These are phyloP conservation scores for Deilephila elpenor DNA, from an alignment of 2,888 invertebrate genomes.

Conservation along the genomic window DNA sequence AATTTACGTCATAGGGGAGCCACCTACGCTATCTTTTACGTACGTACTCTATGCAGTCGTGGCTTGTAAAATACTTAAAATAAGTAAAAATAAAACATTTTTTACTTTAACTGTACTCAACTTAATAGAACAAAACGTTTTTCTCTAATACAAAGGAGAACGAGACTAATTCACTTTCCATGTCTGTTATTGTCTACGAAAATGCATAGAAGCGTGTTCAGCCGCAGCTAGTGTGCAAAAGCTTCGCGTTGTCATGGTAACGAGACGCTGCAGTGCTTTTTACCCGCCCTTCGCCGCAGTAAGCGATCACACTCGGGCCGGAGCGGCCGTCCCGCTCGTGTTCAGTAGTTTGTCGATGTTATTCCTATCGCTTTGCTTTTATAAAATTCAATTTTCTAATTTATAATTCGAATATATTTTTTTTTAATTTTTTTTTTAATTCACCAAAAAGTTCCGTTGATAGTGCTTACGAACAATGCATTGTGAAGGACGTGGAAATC, in stretches of 20 bases:
- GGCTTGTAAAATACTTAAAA: too few relatives aligned
- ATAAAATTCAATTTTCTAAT: conserved; percentile 34
- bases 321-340: conserved; percentile 51
- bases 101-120: too few relatives aligned
- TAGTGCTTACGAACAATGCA: conserved; percentile 32
- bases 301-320: conserved; percentile 56
- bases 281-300: conserved; percentile 79
- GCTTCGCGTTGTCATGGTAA: conserved; percentile 70
- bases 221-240: conserved; percentile 60
- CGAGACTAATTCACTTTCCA: conserved; percentile 47
- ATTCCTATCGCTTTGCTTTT: conserved; percentile 5
- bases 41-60: too few relatives aligned
- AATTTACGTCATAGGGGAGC: too few relatives aligned
- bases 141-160: neutral
- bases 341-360: conserved; percentile 26
- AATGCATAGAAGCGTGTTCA: conserved; percentile 56
- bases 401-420: conserved; percentile 36
- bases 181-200: conserved; percentile 52
- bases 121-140: neutral
- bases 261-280: conserved; percentile 79
- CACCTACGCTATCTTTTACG: too few relatives aligned
- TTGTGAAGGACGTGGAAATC: conserved; percentile 26
- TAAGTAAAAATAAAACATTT: too few relatives aligned
- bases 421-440: conserved; percentile 26
- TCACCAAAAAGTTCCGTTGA: conserved; percentile 14